Evolutionary conservation across 2,888 invertebrate species (phyloP).

Genomic region (Sicus ferrugineus): DNA sequence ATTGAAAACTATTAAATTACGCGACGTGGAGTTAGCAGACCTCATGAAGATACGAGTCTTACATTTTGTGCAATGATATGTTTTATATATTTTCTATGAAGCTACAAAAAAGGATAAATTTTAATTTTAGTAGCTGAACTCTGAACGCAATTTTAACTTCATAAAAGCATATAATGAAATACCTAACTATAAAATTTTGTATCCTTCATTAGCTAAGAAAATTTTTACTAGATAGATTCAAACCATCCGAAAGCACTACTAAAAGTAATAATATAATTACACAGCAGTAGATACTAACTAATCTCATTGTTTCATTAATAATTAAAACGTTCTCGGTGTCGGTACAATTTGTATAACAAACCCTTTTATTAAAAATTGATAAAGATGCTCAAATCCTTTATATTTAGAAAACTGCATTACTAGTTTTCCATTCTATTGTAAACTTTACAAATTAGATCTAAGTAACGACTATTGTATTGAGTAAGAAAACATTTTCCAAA

Average conservation of each 20-base stretch:
- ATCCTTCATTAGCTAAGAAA: constrained; percentile 2
- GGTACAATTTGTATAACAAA: constrained; percentile 47
- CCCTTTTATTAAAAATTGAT: constrained; percentile 33
- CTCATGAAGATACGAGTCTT: too few relatives aligned
- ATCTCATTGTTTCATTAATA: constrained; percentile 19
- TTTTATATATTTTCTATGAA: background rate
- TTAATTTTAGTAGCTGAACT: too few relatives aligned
- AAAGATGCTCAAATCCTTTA: background rate
- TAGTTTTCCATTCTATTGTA: too few relatives aligned
- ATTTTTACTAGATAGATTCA: constrained; percentile 13
- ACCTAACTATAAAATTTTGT: background rate
- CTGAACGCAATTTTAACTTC: too few relatives aligned
- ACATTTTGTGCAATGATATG: background rate
- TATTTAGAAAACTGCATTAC: background rate
- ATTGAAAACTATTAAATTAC: too few relatives aligned
- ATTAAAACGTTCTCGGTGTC: constrained; percentile 41
- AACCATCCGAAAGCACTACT: background rate
- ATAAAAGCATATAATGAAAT: background rate
- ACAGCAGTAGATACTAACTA: constrained; percentile 22
- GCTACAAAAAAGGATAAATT: background rate
- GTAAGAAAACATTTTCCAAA: constrained; percentile 2
- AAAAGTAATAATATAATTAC: background rate
- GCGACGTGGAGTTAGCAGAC: too few relatives aligned
- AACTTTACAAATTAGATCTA: constrained; percentile 3
- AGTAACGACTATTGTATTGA: background rate